Evolutionary conservation across 2,797 vertebrate genomes (phyloP).

Genomic region (Ceyx erithaca): DNA sequence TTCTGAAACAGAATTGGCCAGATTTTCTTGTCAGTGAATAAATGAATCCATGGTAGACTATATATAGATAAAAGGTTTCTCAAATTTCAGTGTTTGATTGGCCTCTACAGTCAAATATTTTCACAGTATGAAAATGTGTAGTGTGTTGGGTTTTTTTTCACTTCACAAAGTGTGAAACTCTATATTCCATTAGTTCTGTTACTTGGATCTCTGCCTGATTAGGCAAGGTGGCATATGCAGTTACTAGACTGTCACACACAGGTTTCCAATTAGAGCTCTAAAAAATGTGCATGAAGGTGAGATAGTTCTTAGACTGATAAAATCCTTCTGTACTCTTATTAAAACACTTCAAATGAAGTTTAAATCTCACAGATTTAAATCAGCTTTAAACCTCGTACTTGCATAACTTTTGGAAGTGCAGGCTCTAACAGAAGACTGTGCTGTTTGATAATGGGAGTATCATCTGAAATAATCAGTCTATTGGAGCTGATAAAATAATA

Average conservation of each 20-base stretch:
- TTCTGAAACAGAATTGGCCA: background rate
- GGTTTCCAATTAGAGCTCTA: background rate
- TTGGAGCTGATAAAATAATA: background rate
- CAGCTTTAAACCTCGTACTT: background rate
- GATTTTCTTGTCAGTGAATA: background rate
- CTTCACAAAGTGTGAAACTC: background rate
- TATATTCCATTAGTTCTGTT: background rate
- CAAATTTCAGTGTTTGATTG: background rate
- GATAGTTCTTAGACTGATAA: background rate
- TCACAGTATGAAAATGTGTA: background rate
- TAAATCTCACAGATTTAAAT: background rate
- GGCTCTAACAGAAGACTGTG: background rate
- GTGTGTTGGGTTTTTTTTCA: background rate
- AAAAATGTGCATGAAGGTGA: background rate
- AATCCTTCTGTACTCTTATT: background rate
- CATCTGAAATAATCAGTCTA: background rate
- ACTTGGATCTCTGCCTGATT: background rate
- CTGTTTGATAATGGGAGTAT: background rate
- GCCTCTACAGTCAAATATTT: background rate
- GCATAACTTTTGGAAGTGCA: background rate
- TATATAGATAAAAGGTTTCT: background rate
- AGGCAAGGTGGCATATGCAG: background rate
- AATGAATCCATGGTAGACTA: background rate
- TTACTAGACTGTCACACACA: background rate
- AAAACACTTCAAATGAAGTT: background rate